Base-by-base conservation (phyloP, 2,797 vertebrate genomes). In the Apodemus agrarius region DNA sequence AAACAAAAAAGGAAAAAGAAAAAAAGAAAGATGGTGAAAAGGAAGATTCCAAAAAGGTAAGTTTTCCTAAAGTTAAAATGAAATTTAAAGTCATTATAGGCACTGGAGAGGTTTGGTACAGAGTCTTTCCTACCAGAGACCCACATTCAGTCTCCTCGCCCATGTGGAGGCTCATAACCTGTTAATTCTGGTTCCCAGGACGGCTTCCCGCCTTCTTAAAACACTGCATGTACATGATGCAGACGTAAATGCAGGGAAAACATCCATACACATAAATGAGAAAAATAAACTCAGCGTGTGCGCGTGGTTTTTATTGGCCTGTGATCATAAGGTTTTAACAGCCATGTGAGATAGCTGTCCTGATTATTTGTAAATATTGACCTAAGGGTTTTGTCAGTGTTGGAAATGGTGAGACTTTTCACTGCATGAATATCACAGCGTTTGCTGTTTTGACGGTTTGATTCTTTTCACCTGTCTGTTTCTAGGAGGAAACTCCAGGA, bases 401-500 rank as follows among this genome's bases (percentile, higher is more conserved):
- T 74, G 91, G 4, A 90, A 52, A 63, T 57, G 59, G 59, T 95
- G 34, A 92, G 76, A n/a, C 37, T 75, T 91, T 84, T 96, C 46
- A 5, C 17, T 85, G 0, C 83, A 21, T 90, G 6, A 89, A 67
- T 88, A 0, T 89, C 46, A 67, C 40, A 52, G 46, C 3, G 93
- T 93, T 94, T 83, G 43, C 78, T 96, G 85, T 2, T 43, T 90
- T 87, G 19, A 85, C 14, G 67, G 93, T 86, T 92, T 96, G 83
- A 19, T 89, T 78, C 49, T 90, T 2, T 79, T 87, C 29, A 91
- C 83, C 91, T 95, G 6, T 89, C 22, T 97, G 88, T 98, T 84
- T 43, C 94, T 95, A 99, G 99, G 99, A 99, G 85, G 99, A 99
- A 89, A 99, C 99, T 91, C 99, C 99, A 61, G 99, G 99, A 96